phyloP scores from a whole-genome alignment of 2,888 invertebrate species.

The Habrosyne pyritoides region DNA sequence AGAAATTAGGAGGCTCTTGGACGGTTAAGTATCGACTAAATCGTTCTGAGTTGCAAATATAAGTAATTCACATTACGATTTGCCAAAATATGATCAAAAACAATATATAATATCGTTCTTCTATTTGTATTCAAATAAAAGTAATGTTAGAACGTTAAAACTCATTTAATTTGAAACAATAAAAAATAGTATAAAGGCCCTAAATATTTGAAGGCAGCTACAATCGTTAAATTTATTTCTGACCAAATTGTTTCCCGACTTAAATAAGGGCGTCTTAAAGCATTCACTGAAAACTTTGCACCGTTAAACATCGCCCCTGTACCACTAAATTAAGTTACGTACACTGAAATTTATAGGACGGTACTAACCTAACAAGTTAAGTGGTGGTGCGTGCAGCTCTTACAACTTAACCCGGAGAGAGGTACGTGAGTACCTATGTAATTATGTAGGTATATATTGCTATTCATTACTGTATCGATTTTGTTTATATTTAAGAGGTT shows the following conservation, averaged over 20 bases:
- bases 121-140: background rate
- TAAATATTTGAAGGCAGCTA: background rate
- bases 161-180: background rate
- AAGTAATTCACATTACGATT: too few relatives aligned
- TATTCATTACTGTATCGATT: background rate
- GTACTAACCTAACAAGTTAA: conserved; percentile 36
- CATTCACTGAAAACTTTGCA: conserved; percentile 38
- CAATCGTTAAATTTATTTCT: background rate
- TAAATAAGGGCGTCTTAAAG: conserved; percentile 16
- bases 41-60: too few relatives aligned
- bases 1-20: too few relatives aligned
- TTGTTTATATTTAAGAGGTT: background rate
- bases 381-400: conserved; percentile 27
- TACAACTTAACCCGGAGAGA: background rate
- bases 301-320: conserved; percentile 32
- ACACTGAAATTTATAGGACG: conserved; percentile 48
- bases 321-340: conserved; percentile 47
- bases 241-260: background rate
- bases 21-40: too few relatives aligned
- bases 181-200: background rate
- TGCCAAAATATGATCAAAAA: too few relatives aligned
- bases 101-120: too few relatives aligned
- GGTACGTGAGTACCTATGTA: conserved; percentile 11
- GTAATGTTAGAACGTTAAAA: background rate
- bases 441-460: conserved; percentile 14